Percentiles rank a stretch among this genome's conserved stretches.
phyloP scores from a whole-genome alignment of 2,797 vertebrate genomes.

The Notolepis coatsorum region DNA sequence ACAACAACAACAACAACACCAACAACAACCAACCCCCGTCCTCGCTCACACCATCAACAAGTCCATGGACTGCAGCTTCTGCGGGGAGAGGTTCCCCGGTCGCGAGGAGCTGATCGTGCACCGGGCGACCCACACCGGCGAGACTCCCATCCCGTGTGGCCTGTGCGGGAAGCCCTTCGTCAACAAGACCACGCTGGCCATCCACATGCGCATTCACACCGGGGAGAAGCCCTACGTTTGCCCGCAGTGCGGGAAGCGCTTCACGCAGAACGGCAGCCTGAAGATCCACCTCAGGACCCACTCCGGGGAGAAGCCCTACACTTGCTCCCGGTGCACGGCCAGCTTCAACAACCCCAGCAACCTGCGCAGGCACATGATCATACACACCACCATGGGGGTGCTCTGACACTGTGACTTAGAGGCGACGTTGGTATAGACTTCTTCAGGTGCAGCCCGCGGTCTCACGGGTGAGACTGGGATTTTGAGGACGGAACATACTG shows the following conservation, averaged over 20 bases:
- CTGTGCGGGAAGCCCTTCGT: slow-evolving; percentile 71
- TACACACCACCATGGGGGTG: slow-evolving; percentile 49
- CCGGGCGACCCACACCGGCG: slow-evolving; percentile 68
- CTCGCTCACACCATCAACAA: slow-evolving; percentile 41
- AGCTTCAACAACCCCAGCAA: slow-evolving; percentile 81
- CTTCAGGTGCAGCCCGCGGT: too few species aligned
- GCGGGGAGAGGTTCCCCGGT: slow-evolving; percentile 57
- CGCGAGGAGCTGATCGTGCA: slow-evolving; percentile 69
- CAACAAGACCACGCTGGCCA: slow-evolving; percentile 72
- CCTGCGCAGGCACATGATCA: slow-evolving; percentile 77
- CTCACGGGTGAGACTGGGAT: too few species aligned
- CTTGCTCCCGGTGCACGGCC: slow-evolving; percentile 66
- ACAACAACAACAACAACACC: slow-evolving; percentile 54
- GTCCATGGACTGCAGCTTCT: slow-evolving; percentile 68
- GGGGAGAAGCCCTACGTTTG: slow-evolving; percentile 78
- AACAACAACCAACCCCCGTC: slow-evolving; percentile 28
- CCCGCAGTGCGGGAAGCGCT: slow-evolving; percentile 73
- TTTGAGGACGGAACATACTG: too few species aligned
- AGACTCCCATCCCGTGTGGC: slow-evolving; percentile 57
- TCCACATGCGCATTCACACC: slow-evolving; percentile 79
- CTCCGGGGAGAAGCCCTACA: slow-evolving; percentile 78
- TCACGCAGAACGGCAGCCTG: slow-evolving; percentile 79
- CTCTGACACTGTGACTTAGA: slow-evolving; percentile 36
- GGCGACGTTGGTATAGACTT: too few species aligned
- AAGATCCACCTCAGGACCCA: slow-evolving; percentile 80